Evolutionary conservation across 1,140 invertebrate species (phyloP).

Genomic region (Platorchestia sp.): DNA sequence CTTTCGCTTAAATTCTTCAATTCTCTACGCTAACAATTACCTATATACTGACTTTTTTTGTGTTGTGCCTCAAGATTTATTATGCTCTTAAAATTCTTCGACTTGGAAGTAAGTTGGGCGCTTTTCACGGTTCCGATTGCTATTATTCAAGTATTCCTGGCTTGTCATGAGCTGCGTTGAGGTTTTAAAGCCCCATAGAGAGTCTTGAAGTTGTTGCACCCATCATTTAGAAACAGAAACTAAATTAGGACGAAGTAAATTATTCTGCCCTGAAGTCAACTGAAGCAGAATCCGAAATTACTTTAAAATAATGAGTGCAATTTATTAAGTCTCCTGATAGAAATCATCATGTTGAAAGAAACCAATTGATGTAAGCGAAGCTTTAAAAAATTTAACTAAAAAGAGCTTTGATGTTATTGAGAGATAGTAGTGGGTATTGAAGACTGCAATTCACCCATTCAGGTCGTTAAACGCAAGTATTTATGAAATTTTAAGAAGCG

Average conservation of each 20-base stretch:
- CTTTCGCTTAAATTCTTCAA: conserved; percentile 19
- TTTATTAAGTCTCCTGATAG: not conserved
- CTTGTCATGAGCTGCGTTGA: not conserved
- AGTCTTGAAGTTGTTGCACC: not conserved
- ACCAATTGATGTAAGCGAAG: not conserved
- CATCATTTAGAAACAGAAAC: not conserved
- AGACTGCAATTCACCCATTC: not conserved
- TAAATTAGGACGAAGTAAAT: not conserved
- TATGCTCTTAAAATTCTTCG: not conserved
- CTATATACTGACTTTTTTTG: not conserved
- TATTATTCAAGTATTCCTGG: not conserved
- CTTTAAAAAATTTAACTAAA: not conserved
- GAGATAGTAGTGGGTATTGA: not conserved
- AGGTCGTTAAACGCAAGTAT: not conserved
- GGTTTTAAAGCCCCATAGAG: not conserved
- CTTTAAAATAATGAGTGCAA: not conserved
- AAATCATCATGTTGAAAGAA: not conserved
- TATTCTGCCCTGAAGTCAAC: not conserved
- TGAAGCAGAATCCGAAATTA: not conserved
- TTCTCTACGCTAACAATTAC: not conserved
- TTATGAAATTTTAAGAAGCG: no score
- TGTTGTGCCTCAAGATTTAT: not conserved
- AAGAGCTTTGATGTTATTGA: not conserved
- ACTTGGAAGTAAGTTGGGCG: not conserved
- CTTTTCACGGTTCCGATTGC: not conserved